phyloP scores from a whole-genome alignment of 92 coral and sea anemone genomes.

The Porites evermanni region DNA sequence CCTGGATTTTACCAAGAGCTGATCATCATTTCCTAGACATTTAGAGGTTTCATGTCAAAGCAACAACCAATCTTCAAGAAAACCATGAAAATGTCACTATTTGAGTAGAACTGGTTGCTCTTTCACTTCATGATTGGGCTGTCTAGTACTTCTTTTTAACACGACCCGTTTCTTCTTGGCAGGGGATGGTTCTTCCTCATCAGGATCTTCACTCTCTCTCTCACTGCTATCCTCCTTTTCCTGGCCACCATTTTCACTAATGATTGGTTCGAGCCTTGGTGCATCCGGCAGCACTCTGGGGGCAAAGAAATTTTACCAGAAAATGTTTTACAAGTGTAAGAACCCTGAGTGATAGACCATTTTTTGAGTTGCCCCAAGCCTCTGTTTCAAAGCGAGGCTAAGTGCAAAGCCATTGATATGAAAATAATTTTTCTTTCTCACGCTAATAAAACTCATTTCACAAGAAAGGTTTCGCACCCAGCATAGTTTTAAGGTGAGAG shows the following conservation, averaged over 20 bases:
- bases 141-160: slow-evolving; percentile 71
- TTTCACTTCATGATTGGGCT: slow-evolving; percentile 29
- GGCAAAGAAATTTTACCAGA: neutral
- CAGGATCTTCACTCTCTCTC: slow-evolving; percentile 50
- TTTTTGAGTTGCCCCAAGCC: too few species aligned
- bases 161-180: slow-evolving; percentile 83
- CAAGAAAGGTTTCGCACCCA: too few species aligned
- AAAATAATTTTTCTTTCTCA: too few species aligned
- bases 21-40: neutral
- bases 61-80: neutral
- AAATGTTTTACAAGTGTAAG: neutral
- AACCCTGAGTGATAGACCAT: neutral
- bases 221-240: slow-evolving; percentile 42
- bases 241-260: slow-evolving; percentile 23
- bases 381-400: too few species aligned
- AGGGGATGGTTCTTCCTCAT: slow-evolving; percentile 37
- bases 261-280: slow-evolving; percentile 79
- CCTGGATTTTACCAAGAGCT: neutral
- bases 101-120: neutral
- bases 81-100: neutral
- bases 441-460: too few species aligned
- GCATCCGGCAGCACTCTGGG: slow-evolving; percentile 89
- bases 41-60: neutral
- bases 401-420: too few species aligned
- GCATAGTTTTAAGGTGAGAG: too few species aligned